Base-by-base conservation (phyloP, 2,888 invertebrate species). In the Quadriops clusia region DNA sequence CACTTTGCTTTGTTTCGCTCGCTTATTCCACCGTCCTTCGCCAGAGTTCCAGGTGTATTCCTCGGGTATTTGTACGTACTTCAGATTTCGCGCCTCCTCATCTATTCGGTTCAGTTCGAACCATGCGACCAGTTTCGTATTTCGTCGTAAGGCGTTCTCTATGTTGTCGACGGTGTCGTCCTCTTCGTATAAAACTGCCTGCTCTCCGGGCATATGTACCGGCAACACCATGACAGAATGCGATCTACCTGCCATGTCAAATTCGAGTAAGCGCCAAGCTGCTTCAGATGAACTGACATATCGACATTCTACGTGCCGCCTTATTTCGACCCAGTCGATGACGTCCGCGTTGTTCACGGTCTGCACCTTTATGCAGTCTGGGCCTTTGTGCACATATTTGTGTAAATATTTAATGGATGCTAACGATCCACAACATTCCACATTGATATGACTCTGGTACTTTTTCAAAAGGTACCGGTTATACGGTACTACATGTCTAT, bases 131-230 rank as follows among this genome's bases (percentile, higher is more conserved):
- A 53, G 27, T n/a, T 40, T 42, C 11, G 47, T 36, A 9, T 32
- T 23, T n/a, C 9, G 5, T 8, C 6, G 9, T 3, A 28, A n/a
- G 10, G 26, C 20, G 20, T 33, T 24, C 22, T 23, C 10, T 9
- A 42, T 11, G n/a, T 36, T 32, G 20, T 34, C 25, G 11, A 12
- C 13, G 12, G 22, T 38, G 18, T 37, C 31, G 4, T 21, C 20
- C 16, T 36, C 34, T 3, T 34, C 35, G 17, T 40, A 38, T 7
- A 32, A 15, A 5, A 40, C 18, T 1, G n/a, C 11, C 21, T 43
- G 38, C 17, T 37, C 26, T 23, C 40, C 31, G 3, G 51, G 52
- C 11, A 58, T 38, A 43, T 60, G 54, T 9, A 60, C 47, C 5
- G 51, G 44, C 9, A 60, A 33, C 17, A 49, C 27, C 11, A 5